phyloP scores from a whole-genome alignment of 2,113 vertebrate species.

The Malurus cyaneus region DNA sequence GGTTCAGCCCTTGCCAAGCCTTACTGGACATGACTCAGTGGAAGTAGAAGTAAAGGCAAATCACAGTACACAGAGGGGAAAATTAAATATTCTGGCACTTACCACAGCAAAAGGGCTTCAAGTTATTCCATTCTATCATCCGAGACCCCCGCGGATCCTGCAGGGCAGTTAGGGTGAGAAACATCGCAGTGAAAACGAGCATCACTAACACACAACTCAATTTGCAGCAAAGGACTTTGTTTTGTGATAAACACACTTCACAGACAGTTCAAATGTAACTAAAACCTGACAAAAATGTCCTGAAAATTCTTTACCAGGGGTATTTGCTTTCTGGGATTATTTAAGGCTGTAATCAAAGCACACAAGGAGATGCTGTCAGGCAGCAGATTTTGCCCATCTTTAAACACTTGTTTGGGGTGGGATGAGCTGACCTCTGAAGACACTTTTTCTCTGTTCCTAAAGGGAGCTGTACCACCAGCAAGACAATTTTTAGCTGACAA shows the following conservation, averaged over 20 bases:
- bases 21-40: neutral
- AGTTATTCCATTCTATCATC: constrained; percentile 86
- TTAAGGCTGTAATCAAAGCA: neutral
- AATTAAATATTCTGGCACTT: neutral
- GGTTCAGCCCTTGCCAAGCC: neutral
- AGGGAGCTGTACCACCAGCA: neutral
- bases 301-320: neutral
- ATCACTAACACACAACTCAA: neutral
- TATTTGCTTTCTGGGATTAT: neutral
- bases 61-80: neutral
- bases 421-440: neutral
- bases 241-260: neutral
- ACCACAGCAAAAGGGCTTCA: constrained; percentile 88
- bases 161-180: neutral
- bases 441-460: neutral
- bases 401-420: neutral
- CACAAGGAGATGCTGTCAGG: neutral
- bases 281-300: neutral
- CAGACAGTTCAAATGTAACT: neutral
- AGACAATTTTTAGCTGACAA: neutral
- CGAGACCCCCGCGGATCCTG: constrained; percentile 90
- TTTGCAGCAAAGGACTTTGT: neutral
- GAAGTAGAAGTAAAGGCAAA: neutral
- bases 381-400: neutral
- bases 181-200: neutral